A percentile compares a stretch with the other conserved stretches of the same genome.
Evolutionary conservation across 1,140 invertebrate species (phyloP).

Genomic region (Drosophila virilis): DNA sequence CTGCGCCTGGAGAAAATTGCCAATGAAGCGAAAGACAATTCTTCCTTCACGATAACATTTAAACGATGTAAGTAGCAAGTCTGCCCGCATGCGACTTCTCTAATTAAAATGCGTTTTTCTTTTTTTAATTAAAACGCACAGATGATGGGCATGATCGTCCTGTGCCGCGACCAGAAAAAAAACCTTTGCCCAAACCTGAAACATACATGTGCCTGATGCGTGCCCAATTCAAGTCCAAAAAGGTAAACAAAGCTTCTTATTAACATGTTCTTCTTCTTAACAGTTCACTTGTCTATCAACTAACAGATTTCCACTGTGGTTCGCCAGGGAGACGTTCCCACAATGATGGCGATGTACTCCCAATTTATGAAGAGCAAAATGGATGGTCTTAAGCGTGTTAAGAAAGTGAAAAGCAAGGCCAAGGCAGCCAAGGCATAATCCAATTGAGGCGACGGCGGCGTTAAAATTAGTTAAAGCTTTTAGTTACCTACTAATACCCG

Average conservation of each 20-base stretch:
- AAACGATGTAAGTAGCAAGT: conserved; percentile 88
- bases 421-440: conserved; percentile 86
- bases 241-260: conserved; percentile 75
- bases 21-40: conserved; percentile 86
- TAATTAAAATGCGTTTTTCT: conserved; percentile 14
- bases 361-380: conserved; percentile 92
- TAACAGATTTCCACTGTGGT: conserved; percentile 89
- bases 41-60: conserved; percentile 88
- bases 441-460: not conserved
- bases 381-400: conserved; percentile 93
- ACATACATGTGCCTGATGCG: conserved; percentile 91
- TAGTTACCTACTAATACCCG: conserved; percentile 49
- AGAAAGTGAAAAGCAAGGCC: conserved; percentile 90
- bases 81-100: conserved; percentile 4
- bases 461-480: conserved; percentile 58
- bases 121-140: conserved; percentile 75
- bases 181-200: conserved; percentile 85
- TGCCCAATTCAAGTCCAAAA: conserved; percentile 89
- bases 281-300: not conserved
- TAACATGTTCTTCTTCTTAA: not conserved
- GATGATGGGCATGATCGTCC: conserved; percentile 91
- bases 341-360: conserved; percentile 93
- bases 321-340: conserved; percentile 92
- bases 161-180: conserved; percentile 86
- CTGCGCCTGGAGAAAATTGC: conserved; percentile 87